Conservation (phyloP, 2,797 vertebrate species). For the Ispidina lecontei region DNA sequence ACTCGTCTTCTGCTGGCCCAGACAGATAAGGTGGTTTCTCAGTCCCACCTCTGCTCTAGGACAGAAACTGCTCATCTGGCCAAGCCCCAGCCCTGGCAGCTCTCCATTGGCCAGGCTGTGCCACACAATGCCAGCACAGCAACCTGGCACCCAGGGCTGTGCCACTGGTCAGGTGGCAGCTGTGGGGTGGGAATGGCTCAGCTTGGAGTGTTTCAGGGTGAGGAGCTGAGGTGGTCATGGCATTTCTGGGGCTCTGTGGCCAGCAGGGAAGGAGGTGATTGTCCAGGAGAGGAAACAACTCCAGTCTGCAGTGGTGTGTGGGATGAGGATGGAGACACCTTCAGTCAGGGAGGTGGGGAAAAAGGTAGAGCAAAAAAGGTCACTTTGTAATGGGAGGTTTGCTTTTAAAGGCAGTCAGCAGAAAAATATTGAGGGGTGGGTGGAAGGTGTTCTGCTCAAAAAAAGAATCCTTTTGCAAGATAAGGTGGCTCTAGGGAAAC, state of each 20-base stretch:
- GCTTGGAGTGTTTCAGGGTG: fast-evolving
- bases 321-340: not conserved
- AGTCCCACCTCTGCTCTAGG: not conserved
- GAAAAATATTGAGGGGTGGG: not conserved
- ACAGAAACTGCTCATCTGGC: fast-evolving
- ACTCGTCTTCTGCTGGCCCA: fast-evolving
- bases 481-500: not conserved
- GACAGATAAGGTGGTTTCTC: not conserved
- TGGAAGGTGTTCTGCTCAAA: not conserved
- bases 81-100: fast-evolving
- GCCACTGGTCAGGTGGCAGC: fast-evolving
- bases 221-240: fast-evolving
- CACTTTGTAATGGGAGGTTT: not conserved
- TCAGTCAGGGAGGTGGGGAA: fast-evolving
- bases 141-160: not conserved
- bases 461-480: not conserved
- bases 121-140: fast-evolving
- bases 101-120: not conserved
- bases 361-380: not conserved
- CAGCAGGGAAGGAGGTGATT: fast-evolving
- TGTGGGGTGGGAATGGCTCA: not conserved
- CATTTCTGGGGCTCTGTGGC: not conserved
- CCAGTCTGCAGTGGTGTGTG: fast-evolving
- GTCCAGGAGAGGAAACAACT: not conserved
- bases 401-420: not conserved